Conservation (phyloP, 2,888 invertebrate species). For the Margaritifera margaritifera region DNA sequence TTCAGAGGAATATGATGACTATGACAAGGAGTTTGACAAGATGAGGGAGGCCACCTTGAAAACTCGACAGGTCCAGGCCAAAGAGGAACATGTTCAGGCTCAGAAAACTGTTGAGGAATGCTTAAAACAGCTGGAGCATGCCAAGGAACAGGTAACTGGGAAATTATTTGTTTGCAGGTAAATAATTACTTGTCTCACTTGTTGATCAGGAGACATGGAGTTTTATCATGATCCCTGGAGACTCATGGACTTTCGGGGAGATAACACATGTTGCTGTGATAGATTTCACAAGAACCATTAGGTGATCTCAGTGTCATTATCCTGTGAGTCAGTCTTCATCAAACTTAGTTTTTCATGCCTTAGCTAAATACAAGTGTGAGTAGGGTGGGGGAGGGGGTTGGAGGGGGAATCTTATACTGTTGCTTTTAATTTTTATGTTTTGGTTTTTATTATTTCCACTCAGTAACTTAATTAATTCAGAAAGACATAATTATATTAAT, state of each 20-base stretch:
- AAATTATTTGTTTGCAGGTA: neutral
- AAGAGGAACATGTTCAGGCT: slow-evolving; percentile 65
- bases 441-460: neutral
- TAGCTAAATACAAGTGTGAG: too few relatives aligned
- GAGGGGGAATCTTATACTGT: too few relatives aligned
- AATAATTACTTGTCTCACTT: neutral
- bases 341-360: too few relatives aligned
- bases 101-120: slow-evolving; percentile 64
- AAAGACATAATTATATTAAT: neutral
- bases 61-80: slow-evolving; percentile 68
- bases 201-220: neutral
- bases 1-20: slow-evolving; percentile 71
- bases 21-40: slow-evolving; percentile 72
- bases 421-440: too few relatives aligned
- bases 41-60: slow-evolving; percentile 71
- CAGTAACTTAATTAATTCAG: neutral
- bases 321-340: too few relatives aligned
- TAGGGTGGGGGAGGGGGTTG: too few relatives aligned
- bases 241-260: too few relatives aligned
- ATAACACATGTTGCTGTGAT: too few relatives aligned
- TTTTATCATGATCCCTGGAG: neutral
- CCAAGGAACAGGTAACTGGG: slow-evolving; percentile 62
- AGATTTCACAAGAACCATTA: too few relatives aligned
- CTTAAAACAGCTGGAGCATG: slow-evolving; percentile 63
- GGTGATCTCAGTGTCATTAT: too few relatives aligned